Conservation (phyloP, 1,140 invertebrate species). For the Lerema accius region DNA sequence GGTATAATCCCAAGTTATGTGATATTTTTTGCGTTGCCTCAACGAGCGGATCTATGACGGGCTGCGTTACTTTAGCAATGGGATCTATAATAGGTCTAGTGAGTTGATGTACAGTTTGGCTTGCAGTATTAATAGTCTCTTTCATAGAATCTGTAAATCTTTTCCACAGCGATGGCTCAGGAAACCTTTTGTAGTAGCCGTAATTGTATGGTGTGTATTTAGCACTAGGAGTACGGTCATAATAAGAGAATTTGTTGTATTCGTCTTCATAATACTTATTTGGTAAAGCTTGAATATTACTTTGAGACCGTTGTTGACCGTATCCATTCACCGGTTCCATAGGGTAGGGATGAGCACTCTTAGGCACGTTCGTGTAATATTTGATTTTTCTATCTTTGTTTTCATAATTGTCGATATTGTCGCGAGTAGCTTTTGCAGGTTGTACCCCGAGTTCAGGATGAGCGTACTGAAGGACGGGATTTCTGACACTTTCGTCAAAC, state of each 20-base stretch:
- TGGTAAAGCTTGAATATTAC: constrained; percentile 67
- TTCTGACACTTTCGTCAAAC: constrained; percentile 87
- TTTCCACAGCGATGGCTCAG: constrained; percentile 87
- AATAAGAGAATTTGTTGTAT: constrained; percentile 80
- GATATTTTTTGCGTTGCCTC: constrained; percentile 91
- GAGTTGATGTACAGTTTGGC: constrained; percentile 87
- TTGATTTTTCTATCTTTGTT: constrained; percentile 69
- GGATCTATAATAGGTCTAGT: constrained; percentile 87
- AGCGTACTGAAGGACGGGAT: constrained; percentile 90
- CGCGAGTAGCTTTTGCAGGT: constrained; percentile 84
- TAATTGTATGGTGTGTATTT: constrained; percentile 82
- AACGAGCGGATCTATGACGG: constrained; percentile 88
- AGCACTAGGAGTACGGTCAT: constrained; percentile 73
- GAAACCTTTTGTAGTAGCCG: constrained; percentile 80
- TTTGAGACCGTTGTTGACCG: constrained; percentile 79
- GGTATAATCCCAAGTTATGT: constrained; percentile 87
- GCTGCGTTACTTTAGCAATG: constrained; percentile 86
- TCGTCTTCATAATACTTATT: constrained; percentile 81
- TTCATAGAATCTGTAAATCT: constrained; percentile 88
- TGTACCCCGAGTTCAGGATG: constrained; percentile 90
- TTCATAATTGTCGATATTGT: constrained; percentile 70
- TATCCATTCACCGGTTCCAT: constrained; percentile 80
- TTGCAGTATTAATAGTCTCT: constrained; percentile 87
- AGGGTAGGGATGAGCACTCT: constrained; percentile 76
- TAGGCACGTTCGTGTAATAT: constrained; percentile 73